Percentiles rank a stretch among this genome's conserved stretches.
Evolutionary conservation across 2,888 invertebrate species (phyloP).

Genomic region (Pollenia amentaria): DNA sequence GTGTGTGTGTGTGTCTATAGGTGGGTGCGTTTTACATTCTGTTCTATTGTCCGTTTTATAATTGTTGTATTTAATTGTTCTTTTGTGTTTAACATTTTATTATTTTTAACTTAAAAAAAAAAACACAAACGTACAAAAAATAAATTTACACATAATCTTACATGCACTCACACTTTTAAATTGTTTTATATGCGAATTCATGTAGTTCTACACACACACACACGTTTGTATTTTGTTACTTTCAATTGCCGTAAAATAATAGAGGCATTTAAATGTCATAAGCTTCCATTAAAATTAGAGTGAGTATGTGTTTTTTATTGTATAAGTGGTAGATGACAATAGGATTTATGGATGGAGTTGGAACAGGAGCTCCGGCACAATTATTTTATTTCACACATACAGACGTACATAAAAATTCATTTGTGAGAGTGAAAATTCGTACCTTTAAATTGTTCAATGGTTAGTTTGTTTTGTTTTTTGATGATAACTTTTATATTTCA

Average conservation of each 20-base stretch:
- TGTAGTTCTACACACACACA: neutral
- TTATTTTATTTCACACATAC: slow-evolving; percentile 31
- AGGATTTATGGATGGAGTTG: neutral
- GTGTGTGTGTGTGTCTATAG: neutral
- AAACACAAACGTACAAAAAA: neutral
- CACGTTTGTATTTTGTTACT: slow-evolving; percentile 32
- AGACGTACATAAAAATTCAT: neutral
- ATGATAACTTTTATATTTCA: slow-evolving; percentile 49
- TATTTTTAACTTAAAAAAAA: slow-evolving; percentile 46
- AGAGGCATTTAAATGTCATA: slow-evolving; percentile 68
- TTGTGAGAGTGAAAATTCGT: neutral
- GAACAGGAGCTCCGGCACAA: neutral
- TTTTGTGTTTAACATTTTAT: slow-evolving; percentile 68
- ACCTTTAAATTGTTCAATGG: slow-evolving; percentile 17
- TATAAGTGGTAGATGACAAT: neutral
- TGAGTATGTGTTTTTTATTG: slow-evolving; percentile 34
- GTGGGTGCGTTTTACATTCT: slow-evolving; percentile 20
- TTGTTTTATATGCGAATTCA: neutral
- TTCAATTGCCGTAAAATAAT: slow-evolving; percentile 70
- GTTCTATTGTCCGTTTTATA: slow-evolving; percentile 52
- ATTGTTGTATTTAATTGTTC: slow-evolving; percentile 67
- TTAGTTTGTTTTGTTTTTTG: slow-evolving; percentile 26
- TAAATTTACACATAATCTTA: neutral
- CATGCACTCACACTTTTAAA: neutral
- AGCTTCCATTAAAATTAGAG: slow-evolving; percentile 50